Percentiles rank a stretch among this genome's conserved stretches.
These are phyloP conservation scores for Limosa lapponica DNA, from an alignment of 2,797 vertebrate species.

Conservation along the genomic window DNA sequence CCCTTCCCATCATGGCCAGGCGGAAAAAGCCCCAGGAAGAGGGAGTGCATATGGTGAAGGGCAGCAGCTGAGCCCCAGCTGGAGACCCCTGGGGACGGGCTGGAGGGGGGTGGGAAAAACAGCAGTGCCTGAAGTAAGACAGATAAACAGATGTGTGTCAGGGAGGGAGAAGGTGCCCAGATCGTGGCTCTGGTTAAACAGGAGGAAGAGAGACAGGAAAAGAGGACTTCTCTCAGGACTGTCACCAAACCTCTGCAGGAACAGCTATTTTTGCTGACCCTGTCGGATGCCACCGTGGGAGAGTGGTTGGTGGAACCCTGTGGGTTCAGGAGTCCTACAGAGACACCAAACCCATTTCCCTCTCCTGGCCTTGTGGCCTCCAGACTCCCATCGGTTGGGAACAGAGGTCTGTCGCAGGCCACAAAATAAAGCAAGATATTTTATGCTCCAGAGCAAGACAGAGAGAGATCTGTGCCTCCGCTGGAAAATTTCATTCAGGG, in stretches of 20 bases:
- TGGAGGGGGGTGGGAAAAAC: background rate
- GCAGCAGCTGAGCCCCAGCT: slow-evolving; percentile 51
- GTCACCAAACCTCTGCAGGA: background rate
- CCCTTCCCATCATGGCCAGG: background rate
- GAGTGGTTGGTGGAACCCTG: background rate
- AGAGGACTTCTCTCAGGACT: background rate
- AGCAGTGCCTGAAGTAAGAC: background rate
- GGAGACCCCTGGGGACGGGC: background rate
- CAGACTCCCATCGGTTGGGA: background rate
- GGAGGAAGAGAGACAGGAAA: background rate
- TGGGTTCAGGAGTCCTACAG: background rate
- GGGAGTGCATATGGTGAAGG: slow-evolving; percentile 1
- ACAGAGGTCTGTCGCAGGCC: background rate
- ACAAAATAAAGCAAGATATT: background rate
- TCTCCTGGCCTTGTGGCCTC: background rate
- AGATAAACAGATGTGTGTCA: background rate
- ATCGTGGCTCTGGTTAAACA: background rate
- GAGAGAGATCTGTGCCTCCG: background rate
- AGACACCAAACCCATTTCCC: background rate
- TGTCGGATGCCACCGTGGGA: background rate
- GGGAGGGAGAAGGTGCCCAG: background rate
- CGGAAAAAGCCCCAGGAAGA: background rate
- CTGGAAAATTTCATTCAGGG: background rate
- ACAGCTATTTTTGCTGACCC: background rate
- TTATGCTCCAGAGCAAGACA: background rate